Conservation (phyloP, 2,797 vertebrate genomes). For the Hylomyscus alleni region DNA sequence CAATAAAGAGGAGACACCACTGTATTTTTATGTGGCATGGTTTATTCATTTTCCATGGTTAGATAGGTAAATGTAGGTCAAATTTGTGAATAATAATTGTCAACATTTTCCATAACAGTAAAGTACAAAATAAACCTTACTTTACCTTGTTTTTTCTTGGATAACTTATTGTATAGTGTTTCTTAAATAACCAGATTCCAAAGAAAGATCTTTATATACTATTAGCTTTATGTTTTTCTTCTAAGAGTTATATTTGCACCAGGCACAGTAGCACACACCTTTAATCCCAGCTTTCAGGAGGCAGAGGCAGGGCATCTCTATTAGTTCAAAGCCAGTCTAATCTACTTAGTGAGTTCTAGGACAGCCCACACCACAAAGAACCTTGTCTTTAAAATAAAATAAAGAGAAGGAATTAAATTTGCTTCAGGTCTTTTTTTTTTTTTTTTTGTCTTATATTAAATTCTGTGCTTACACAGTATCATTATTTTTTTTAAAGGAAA, state of each 20-base stretch:
- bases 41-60: conserved; percentile 36
- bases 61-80: conserved; percentile 15
- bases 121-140: conserved; percentile 7
- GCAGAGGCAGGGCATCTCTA: neutral
- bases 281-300: neutral
- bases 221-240: neutral
- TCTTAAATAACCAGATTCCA: conserved; percentile 40
- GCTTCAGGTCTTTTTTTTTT: neutral
- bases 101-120: neutral
- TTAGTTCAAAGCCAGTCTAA: neutral
- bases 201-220: neutral
- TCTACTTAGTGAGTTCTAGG: neutral
- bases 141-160: conserved; percentile 8
- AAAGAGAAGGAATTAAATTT: neutral
- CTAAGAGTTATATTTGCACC: neutral
- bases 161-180: conserved; percentile 35
- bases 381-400: neutral
- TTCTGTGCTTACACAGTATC: neutral
- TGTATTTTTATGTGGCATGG: neutral
- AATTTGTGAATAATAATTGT: neutral
- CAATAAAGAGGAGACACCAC: conserved; percentile 47
- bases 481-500: conserved; percentile 26
- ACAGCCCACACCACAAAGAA: neutral
- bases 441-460: neutral
- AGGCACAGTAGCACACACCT: neutral